A percentile compares a stretch with the other conserved stretches of the same genome.
phyloP scores from a whole-genome alignment of 2,888 invertebrate species.

The Leptogaster cylindrica region DNA sequence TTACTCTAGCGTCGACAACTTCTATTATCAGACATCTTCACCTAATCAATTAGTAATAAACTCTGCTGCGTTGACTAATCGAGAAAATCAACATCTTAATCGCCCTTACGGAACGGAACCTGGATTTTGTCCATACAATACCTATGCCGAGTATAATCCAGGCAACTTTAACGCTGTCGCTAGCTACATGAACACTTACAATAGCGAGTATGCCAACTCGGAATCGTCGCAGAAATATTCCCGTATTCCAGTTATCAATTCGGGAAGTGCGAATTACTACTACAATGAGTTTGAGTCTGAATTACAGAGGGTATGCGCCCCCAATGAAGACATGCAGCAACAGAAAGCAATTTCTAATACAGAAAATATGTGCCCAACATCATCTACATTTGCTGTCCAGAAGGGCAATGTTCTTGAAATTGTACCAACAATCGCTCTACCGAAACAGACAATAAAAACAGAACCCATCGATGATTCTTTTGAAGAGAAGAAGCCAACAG shows the following conservation, averaged over 20 bases:
- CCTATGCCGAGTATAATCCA: constrained; percentile 2
- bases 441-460: constrained; percentile 33
- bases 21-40: constrained; percentile 28
- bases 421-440: constrained; percentile 51
- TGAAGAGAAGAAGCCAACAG: not conserved
- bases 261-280: constrained; percentile 10
- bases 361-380: not conserved
- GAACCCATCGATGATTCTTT: not conserved
- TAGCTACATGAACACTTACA: constrained; percentile 5
- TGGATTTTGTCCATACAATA: not conserved
- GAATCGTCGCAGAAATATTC: constrained; percentile 27
- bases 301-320: not conserved
- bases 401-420: constrained; percentile 61
- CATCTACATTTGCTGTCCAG: constrained; percentile 55
- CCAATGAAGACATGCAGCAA: not conserved
- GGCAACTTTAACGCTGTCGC: not conserved
- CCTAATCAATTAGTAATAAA: too few relatives aligned
- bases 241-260: constrained; percentile 35
- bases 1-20: constrained; percentile 47
- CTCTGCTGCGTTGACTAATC: too few relatives aligned
- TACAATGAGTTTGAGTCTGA: not conserved
- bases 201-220: not conserved
- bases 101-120: not conserved
- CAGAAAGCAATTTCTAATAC: constrained; percentile 1
- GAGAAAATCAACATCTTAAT: not conserved